These are phyloP conservation scores for Hemichromis elongatus DNA, from an alignment of 2,113 vertebrate genomes.

Conservation along the genomic window DNA sequence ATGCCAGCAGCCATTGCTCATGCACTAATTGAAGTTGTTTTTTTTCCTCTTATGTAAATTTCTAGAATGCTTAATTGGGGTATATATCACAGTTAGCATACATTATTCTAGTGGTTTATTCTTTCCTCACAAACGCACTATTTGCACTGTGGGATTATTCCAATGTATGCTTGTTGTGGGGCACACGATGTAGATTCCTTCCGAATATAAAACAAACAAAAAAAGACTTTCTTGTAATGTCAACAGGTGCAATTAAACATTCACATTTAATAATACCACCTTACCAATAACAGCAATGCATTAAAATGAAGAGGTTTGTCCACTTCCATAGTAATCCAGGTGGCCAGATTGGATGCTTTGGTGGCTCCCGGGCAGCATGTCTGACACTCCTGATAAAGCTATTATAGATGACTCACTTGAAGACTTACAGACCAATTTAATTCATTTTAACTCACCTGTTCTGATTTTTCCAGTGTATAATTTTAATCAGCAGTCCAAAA, in stretches of 20 bases:
- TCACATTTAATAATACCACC: not conserved
- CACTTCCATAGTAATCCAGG: not conserved
- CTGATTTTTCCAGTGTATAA: not conserved
- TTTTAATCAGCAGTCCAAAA: not conserved
- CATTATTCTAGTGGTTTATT: conserved; percentile 43
- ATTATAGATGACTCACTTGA: not conserved
- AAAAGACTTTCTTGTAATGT: not conserved
- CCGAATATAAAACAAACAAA: conserved; percentile 7
- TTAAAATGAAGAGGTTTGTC: not conserved
- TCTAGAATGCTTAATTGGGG: conserved; percentile 52
- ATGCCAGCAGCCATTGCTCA: conserved; percentile 55
- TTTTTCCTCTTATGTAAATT: conserved; percentile 57
- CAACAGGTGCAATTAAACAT: not conserved
- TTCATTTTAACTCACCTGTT: not conserved
- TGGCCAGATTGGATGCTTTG: not conserved
- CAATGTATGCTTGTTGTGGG: conserved; percentile 9
- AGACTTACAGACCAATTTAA: not conserved
- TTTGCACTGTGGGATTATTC: conserved; percentile 14
- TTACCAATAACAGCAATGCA: not conserved
- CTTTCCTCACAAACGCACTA: conserved; percentile 33
- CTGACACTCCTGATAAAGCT: not conserved
- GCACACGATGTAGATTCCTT: not conserved
- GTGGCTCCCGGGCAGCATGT: not conserved
- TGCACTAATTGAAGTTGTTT: conserved; percentile 60
- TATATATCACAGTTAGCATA: conserved; percentile 65